A percentile compares a stretch with the other conserved stretches of the same genome.
Evolutionary conservation across 2,113 vertebrate genomes (phyloP).

Genomic region (Pygoscelis adeliae): DNA sequence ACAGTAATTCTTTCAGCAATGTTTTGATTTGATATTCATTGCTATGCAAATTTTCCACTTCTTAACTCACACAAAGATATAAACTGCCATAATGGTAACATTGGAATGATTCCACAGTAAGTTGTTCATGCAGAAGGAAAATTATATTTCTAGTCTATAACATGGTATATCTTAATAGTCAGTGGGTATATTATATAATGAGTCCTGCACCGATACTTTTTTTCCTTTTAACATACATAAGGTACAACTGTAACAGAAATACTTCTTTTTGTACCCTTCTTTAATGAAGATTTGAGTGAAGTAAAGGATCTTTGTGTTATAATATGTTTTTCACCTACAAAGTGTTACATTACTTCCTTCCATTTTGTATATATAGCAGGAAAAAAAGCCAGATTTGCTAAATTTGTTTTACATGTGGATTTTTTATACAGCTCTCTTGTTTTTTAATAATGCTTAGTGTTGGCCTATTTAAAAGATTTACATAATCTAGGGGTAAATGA

Average conservation of each 20-base stretch:
- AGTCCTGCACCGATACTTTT: not conserved
- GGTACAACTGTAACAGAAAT: not conserved
- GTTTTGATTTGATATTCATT: not conserved
- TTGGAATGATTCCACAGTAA: not conserved
- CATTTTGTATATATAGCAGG: not conserved
- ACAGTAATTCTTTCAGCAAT: not conserved
- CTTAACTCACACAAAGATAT: not conserved
- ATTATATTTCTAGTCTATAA: not conserved
- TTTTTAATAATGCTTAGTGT: not conserved
- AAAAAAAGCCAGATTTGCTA: not conserved
- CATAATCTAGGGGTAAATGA: not conserved
- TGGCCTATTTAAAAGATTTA: not conserved
- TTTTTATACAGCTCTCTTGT: not conserved
- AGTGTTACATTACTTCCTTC: not conserved
- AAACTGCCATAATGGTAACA: not conserved
- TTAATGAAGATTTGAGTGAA: not conserved
- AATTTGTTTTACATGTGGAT: not conserved
- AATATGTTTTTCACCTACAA: not conserved
- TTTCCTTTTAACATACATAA: not conserved
- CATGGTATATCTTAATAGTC: not conserved
- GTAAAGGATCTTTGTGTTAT: not conserved
- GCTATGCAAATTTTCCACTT: not conserved
- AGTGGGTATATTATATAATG: not conserved
- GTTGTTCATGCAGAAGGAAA: not conserved
- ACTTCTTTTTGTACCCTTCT: not conserved